Base-by-base conservation (phyloP, 2,888 invertebrate species). In the Embidobia sp. region DNA sequence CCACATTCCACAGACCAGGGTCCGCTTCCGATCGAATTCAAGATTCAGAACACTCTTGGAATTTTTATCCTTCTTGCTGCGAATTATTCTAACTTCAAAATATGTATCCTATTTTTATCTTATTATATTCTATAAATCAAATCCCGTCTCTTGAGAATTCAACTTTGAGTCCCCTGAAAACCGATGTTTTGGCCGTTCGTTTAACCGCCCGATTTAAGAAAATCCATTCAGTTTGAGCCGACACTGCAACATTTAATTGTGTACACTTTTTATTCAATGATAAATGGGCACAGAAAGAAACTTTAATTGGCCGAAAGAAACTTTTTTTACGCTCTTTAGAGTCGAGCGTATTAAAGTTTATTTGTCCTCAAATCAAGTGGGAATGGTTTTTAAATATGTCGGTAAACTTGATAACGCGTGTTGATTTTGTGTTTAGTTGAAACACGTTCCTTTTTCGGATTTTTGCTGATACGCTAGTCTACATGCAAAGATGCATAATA, bases 1-100 rank as follows among this genome's bases (percentile, higher is more conserved):
- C 78, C 64, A 72, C 80, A 83, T 83, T 84, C 82, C 82, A 80
- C 76, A 63, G 73, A 63, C 70, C 51, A n/a, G 53, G 59, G 42
- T 44, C 33, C 35, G 77, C 74, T 70, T 69, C 51, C 70, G 78
- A 69, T 78, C 77, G 69, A 64, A 69, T 69, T 61, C 70, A 49
- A 63, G 74, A 74, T 74, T 69, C 77, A 73, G 64, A 73, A 63
- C 69, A 57, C 72, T 66, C 57, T 63, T 22, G 59, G 67, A 26
- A 67, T 57, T 78, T 78, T 42, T 63, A 31, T 51, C 51, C 66
- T 33, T 33, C 64, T 10, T 51, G 29, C 51, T 49, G 64, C 55
- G 16, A 73, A 66, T 59, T 51, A 61, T 70, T 42, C 27, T 37
- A 22, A n/a, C 18, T 15, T 53, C 61, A 35, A 61, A 61, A 59